Base-by-base conservation (phyloP, 1,140 invertebrate genomes). In the Rhagoletis pomonella region DNA sequence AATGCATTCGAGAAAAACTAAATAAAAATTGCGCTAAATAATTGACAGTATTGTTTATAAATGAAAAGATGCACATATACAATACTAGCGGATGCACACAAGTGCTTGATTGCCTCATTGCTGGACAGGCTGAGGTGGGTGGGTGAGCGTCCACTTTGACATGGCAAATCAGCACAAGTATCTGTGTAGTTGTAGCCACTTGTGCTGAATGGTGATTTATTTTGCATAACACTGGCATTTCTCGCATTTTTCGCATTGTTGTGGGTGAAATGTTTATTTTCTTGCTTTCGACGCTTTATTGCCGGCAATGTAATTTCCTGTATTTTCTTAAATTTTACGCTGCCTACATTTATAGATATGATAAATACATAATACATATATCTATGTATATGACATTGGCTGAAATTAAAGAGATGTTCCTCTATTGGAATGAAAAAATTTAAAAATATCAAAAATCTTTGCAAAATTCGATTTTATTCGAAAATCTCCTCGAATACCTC, bases 161-260 rank as follows among this genome's bases (percentile, higher is more conserved):
- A 55, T 10, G 50, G 50, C 50, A 55, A 55, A 55, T 55, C 50
- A 55, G 50, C 50, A 55, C 50, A 55, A 55, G 19, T 9, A 42
- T 67, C 5, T 9, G 65, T n/a, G n/a, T 73, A 0, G 12, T 44
- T 39, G 3, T 73, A 10, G 12, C 60, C 60, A 12, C 44, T 4
- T 44, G 14, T 73, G 67, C 17, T 39, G n/a, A n/a, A n/a, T n/a
- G 39, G 9, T 69, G 65, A 10, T 50, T 1, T 47, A n/a, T 47
- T 29, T 81, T 81, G 17, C 50, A 29, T 55, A 81, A 81, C 14
- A 19, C 5, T n/a, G 73, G 17, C 44, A 81, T 81, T 81, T 12
- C 73, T 55, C 73, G 47, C 44, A 55, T 81, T 81, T 81, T 81
- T 81, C 0, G 47, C 73, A 81, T 81, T 81, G 44, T 81, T 81